phyloP scores from a whole-genome alignment of 2,113 vertebrate genomes.

The Corynorhinus townsendii region DNA sequence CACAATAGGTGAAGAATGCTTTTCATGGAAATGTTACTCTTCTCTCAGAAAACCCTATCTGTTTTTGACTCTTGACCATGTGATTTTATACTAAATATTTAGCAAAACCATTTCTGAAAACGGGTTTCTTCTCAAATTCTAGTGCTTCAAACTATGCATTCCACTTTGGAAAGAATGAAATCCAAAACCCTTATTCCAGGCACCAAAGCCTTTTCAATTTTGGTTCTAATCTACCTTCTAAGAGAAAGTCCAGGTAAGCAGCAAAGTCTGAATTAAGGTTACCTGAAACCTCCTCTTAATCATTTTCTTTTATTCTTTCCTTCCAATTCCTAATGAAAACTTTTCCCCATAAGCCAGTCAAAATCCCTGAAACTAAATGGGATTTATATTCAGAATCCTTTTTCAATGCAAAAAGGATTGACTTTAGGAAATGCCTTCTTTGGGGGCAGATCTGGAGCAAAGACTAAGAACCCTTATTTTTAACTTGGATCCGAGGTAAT shows the following conservation, averaged over 20 bases:
- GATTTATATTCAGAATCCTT: conserved; percentile 12
- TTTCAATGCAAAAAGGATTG: neutral
- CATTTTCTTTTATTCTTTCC: neutral
- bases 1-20: neutral
- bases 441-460: neutral
- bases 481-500: neutral
- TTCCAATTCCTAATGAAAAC: neutral
- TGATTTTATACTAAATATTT: neutral
- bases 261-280: neutral
- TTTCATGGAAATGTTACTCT: conserved; percentile 11
- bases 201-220: neutral
- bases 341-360: neutral
- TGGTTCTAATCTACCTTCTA: neutral
- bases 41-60: neutral
- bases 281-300: neutral
- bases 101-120: neutral
- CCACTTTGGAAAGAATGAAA: neutral
- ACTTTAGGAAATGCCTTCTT: neutral
- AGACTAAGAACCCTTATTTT: neutral
- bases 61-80: neutral
- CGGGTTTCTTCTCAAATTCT: conserved; percentile 9
- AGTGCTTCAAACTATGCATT: neutral
- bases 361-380: conserved; percentile 6
- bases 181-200: neutral
- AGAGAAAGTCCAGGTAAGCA: neutral